Evolutionary conservation across 2,888 invertebrate species (phyloP), one percentile per base, ranked within the genome.

Genomic region (Idaea dimidiata): DNA sequence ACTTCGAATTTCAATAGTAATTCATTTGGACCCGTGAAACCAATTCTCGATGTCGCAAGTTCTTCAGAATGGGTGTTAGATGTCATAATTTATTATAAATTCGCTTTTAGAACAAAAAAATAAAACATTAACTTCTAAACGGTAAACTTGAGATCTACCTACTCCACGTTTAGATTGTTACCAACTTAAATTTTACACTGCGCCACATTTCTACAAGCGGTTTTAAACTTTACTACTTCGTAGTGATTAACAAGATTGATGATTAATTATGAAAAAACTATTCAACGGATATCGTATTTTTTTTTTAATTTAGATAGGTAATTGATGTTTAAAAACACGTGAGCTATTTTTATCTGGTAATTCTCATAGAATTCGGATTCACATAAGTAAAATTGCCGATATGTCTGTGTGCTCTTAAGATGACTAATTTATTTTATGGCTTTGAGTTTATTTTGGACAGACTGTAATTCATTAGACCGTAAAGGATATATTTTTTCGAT

Each of bases 41-140:
- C 66, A 70, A 74, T 72, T 70, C 72, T 71, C 66, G 65, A 76
- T 77, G 74, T 74, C 75, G 72, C 74, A 72, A 72, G 75, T 71
- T 70, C 63, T 60, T 61, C 62, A 76, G 74, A 78, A 79, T 83
- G 82, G 86, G 87, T 84, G 88, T 89, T 79, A 81, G 78, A 75
- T 85, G 83, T 86, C 88, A 86, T 87, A 87, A 89, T 86, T 88
- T 86, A 89, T 89, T 85, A 88, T 84, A 83, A 81, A 85, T 87
- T 80, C 80, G 79, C 73, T 76, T 80, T 76, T 71, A 72, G 72
- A 71, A 76, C 74, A 82, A 86, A 85, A 86, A 84, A 82, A 66
- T 73, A 76, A 84, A 82, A 89, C 89, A 88, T 90, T 88, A 83
- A 81, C 82, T 80, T 78, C 83, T 85, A 87, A 89, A 89, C 85